These are phyloP conservation scores for Apamea sordens DNA, from an alignment of 2,888 invertebrate species.

Conservation along the genomic window DNA sequence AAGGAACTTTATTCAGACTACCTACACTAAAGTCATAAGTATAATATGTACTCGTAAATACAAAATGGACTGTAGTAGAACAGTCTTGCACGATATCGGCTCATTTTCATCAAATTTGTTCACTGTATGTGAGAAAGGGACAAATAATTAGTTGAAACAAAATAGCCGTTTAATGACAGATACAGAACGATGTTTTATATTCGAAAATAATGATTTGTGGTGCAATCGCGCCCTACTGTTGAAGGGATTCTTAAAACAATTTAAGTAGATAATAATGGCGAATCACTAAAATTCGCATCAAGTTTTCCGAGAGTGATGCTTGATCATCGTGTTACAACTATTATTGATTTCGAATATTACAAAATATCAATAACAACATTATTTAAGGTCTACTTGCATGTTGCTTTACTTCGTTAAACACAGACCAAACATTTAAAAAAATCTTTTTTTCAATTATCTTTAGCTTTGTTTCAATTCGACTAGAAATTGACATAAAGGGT, in stretches of 20 bases:
- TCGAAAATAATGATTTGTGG: not conserved
- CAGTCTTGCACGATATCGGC: not conserved
- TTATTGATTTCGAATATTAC: not conserved
- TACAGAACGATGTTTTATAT: not conserved
- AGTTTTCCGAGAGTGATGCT: not conserved
- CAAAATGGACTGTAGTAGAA: not conserved
- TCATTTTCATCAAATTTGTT: not conserved
- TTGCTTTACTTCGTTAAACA: not conserved
- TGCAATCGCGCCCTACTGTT: not conserved
- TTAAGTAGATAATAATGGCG: not conserved
- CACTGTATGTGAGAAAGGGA: not conserved
- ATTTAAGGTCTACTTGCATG: not conserved
- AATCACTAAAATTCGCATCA: not conserved
- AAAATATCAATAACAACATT: not conserved
- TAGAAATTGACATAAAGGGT: not conserved
- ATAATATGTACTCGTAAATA: not conserved
- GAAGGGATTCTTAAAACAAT: not conserved
- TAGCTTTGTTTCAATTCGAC: not conserved
- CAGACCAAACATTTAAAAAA: too few species aligned
- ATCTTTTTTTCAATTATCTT: not conserved
- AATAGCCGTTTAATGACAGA: not conserved
- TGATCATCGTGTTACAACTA: not conserved
- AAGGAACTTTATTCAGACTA: not conserved
- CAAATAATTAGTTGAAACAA: not conserved
- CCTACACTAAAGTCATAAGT: not conserved